These are phyloP conservation scores for Drosophila yooni DNA, from an alignment of 2,888 invertebrate species.

Conservation along the genomic window DNA sequence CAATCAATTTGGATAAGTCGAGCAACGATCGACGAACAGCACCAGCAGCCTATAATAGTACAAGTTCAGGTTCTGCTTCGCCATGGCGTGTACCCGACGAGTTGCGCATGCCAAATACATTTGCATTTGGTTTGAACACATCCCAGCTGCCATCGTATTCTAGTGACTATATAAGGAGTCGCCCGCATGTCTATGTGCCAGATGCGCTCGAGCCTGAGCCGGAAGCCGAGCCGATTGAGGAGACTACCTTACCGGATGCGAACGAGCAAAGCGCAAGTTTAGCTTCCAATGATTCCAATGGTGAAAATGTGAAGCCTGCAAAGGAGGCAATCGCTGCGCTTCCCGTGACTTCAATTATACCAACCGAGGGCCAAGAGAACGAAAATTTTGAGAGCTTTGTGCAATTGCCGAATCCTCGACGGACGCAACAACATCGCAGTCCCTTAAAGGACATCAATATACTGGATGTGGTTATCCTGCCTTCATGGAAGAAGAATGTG, in stretches of 20 bases:
- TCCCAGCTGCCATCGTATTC: conserved; percentile 83
- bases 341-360: background rate
- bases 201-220: conserved; percentile 16
- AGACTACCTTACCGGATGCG: conserved; percentile 2
- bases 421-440: conserved; percentile 68
- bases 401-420: conserved; percentile 75
- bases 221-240: background rate
- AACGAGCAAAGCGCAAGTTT: conserved; percentile 3
- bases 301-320: conserved; percentile 79
- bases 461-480: conserved; percentile 77
- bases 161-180: conserved; percentile 77
- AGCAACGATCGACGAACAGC: background rate
- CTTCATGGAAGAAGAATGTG: conserved; percentile 67
- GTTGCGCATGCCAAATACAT: conserved; percentile 73
- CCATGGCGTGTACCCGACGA: conserved; percentile 83
- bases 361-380: conserved; percentile 44
- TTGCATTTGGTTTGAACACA: conserved; percentile 77
- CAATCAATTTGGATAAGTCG: conserved; percentile 42
- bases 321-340: background rate
- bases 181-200: conserved; percentile 61
- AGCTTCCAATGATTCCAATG: conserved; percentile 75
- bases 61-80: conserved; percentile 54
- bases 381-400: conserved; percentile 56
- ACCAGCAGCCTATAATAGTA: background rate
- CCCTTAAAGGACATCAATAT: conserved; percentile 82